A percentile compares a stretch with the other conserved stretches of the same genome.
These are phyloP conservation scores for Corapipo altera DNA, from an alignment of 2,113 vertebrate genomes.

Conservation along the genomic window DNA sequence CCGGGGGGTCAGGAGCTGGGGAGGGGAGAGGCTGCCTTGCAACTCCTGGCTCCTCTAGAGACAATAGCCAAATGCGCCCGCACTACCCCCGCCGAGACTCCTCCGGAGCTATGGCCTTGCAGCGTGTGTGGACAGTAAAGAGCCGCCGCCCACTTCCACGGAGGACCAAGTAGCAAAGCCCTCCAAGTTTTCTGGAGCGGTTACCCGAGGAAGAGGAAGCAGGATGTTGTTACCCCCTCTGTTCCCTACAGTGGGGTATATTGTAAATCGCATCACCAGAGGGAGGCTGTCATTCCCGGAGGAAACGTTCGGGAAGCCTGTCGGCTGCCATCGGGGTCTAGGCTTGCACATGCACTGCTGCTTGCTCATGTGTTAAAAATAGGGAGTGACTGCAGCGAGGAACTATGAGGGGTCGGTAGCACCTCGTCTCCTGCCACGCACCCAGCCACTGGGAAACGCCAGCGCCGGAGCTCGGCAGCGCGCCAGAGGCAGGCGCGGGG, in stretches of 20 bases:
- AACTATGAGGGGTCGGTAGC: background rate
- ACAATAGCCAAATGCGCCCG: accelerated
- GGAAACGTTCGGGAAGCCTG: background rate
- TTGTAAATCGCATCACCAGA: background rate
- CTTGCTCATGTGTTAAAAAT: background rate
- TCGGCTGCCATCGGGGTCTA: background rate
- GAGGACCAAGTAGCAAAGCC: background rate
- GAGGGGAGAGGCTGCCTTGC: background rate
- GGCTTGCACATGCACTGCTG: background rate
- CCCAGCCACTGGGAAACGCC: background rate
- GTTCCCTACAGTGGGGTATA: background rate
- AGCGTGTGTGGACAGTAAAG: accelerated
- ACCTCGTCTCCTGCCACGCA: background rate
- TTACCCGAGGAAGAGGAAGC: background rate
- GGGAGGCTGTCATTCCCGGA: background rate
- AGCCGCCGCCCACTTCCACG: accelerated
- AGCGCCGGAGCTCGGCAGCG: background rate
- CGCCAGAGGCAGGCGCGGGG: background rate
- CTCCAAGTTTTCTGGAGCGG: background rate
- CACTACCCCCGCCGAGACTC: accelerated
- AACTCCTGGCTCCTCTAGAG: background rate
- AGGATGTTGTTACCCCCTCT: background rate
- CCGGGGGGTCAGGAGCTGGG: too few species aligned
- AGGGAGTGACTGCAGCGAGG: background rate
- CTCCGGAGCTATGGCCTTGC: background rate